These are phyloP conservation scores for Rallus limicola DNA, from an alignment of 2,113 vertebrate genomes.

Conservation along the genomic window DNA sequence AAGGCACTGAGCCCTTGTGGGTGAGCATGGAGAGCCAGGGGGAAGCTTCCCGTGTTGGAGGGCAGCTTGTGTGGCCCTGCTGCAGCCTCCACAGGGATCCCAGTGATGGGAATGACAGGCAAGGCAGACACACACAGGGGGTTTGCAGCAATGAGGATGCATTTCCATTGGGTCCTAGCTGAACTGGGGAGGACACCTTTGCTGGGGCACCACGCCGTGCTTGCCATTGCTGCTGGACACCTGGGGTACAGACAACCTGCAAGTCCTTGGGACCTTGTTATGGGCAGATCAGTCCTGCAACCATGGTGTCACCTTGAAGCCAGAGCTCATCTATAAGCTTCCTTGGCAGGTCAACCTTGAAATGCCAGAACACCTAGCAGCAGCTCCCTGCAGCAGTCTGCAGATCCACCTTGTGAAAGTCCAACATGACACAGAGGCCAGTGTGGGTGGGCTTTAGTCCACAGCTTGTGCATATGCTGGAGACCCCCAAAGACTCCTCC, in stretches of 20 bases:
- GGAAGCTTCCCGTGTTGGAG: fast-evolving
- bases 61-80: fast-evolving
- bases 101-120: fast-evolving
- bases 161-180: neutral
- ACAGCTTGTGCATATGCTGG: neutral
- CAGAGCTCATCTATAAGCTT: neutral
- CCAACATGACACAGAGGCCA: neutral
- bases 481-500: neutral
- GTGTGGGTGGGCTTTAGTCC: neutral
- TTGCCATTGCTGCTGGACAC: fast-evolving
- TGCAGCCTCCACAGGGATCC: neutral
- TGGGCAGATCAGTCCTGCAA: neutral
- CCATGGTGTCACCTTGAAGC: fast-evolving
- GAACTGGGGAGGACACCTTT: fast-evolving
- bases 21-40: neutral
- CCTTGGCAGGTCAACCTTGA: slow-evolving; percentile 54
- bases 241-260: neutral
- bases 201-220: fast-evolving
- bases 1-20: neutral
- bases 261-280: neutral
- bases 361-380: neutral
- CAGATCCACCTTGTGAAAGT: neutral
- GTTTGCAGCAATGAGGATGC: neutral
- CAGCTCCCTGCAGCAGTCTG: neutral
- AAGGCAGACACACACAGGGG: fast-evolving